Evolutionary conservation across 2,113 vertebrate species (phyloP), one percentile per base, ranked within the genome.

Genomic region (Caranx melampygus): DNA sequence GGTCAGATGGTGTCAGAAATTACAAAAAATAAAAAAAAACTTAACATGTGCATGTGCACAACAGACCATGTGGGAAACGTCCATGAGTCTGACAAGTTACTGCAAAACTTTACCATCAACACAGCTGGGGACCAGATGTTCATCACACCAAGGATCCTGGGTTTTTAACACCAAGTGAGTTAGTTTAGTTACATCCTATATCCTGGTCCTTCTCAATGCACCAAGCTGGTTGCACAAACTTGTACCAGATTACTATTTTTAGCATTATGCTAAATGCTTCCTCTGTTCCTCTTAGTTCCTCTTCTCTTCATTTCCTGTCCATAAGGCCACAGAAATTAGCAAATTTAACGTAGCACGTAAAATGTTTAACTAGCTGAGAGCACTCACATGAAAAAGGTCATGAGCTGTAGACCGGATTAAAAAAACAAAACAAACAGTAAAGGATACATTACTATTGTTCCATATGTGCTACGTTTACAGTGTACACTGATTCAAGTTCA

Each of bases 321-420:
- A 54, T 76, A 88, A 90, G 87, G 83, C 88, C 76, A 88, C 83
- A 62, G 37, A 79, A 78, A 52, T 42, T 11, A 59, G 69, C 44
- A 35, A 64, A 81, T 64, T 44, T 65, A 42, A 55, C 47, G 35
- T 44, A 52, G 34, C 40, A 65, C 40, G 65, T 57, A 80, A 51
- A 4, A 77, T 71, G 31, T 12, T 35, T 20, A 78, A 44, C 62
- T 61, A 72, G 54, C 72, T 64, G n/a, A 70, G 45, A 60, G 71
- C 31, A 72, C 66, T 87, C 45, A 83, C 63, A 72, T 69, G 49
- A 72, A 82, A 75, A 85, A 75, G 71, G 75, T 37, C n/a, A 59
- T 62, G 26, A 65, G 54, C 47, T 85, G 83, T 57, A 75, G 47
- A 67, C 76, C 21, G 69, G 49, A 20, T 80, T 16, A 69, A 63